Evolutionary conservation across 2,888 invertebrate genomes (phyloP), one percentile per base, ranked within the genome.

Genomic region (Ormia ochracea): DNA sequence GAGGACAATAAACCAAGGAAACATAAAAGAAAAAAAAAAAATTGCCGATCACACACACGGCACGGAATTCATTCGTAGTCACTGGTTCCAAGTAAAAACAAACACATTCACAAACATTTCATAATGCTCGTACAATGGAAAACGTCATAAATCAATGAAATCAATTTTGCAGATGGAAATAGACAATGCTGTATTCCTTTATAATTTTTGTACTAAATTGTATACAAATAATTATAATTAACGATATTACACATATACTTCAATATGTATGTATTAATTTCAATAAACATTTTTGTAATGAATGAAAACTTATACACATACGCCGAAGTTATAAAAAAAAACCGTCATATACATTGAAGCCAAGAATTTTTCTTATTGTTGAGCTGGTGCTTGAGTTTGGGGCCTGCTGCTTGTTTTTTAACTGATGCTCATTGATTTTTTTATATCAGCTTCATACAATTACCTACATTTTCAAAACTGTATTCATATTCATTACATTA

Each of bases 401-500:
- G 54, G 43, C 56, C 74, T 69, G 52, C 14, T 70, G 75, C 66
- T 68, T 80, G 54, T 76, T 76, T 76, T 72, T 75, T 31, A 41
- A 50, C 61, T 72, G 66, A 80, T 72, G 80, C 76, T 58, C 80
- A 80, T 80, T 80, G 80, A 80, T 80, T 80, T 80, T 72, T 73
- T 66, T 33, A 23, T 38, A 43, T 58, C 65, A 23, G 4, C 1
- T 33, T 33, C 45, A 23, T 56, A 58, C 48, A 56, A 54, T 69
- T 33, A 36, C 14, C 38, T 45, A 45, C 54, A 69, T 76, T 31
- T 41, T 36, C 45, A 69, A 19, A 2, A 12, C 14, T 14, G 28
- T 17, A 19, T 43, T n/a, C 5, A 12, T 41, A 66, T n/a, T 33
- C 38, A 19, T 28, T 14, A 28, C 36, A 12, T 36, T 17, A 41